Evolutionary conservation across 2,888 invertebrate species (phyloP), one percentile per base, ranked within the genome.

Genomic region (Opisthograptis luteolata): DNA sequence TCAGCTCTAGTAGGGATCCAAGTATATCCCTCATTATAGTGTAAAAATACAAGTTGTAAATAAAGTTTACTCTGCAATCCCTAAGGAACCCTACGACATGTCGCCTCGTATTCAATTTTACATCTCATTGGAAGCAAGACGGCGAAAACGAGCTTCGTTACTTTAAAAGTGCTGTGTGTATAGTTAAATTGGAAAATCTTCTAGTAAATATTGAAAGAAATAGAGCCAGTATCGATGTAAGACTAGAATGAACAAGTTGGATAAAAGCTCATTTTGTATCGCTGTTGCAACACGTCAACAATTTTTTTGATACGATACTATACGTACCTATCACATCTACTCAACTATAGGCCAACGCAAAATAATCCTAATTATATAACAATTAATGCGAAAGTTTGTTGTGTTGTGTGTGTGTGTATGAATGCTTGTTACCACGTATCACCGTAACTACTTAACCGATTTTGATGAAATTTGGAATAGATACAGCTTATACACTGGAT

Each of bases 11-110:
- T 66, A 58, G 61, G 46, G 58, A 67, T 71, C 60, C 61, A 68
- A 69, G 64, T 62, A 60, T 46, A 43, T 39, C 46, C 57, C 60
- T 72, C 70, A 75, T 74, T 75, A 73, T 67, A 62, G 68, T 62
- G 66, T 68, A 67, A 70, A 71, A 67, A 65, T 64, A 68, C 60
- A 60, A 66, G 59, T 65, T 62, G 62, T 60, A 63, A 62, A 62
- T 49, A 62, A 64, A 54, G 55, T 55, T 58, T 64, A 60, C 60
- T 35, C 49, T 41, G 34, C 52, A 55, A 54, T 51, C 53, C 50
- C 31, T 35, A 30, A 55, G 48, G 24, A 46, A 54, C 52, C 52
- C 58, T 54, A 42, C 41, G 56, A 51, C 53, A 50, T 34, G 42
- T 36, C 36, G 12, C 14, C 19, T 37, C 30, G 50, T 39, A 53